These are phyloP conservation scores for Lithobates sylvaticus DNA, from an alignment of 2,797 vertebrate species.

Conservation along the genomic window DNA sequence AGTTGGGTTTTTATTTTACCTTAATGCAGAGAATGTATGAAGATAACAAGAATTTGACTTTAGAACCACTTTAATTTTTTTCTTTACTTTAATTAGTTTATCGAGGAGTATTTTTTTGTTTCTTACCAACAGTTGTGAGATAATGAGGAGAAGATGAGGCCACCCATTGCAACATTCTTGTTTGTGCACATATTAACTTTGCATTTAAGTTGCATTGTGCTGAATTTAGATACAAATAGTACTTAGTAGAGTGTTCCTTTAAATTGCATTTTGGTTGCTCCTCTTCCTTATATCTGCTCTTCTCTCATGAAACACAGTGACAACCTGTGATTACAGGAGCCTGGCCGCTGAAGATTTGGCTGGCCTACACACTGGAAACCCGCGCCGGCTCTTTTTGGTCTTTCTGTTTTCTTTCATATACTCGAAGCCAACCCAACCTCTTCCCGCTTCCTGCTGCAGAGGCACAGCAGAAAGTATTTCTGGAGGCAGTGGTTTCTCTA, in stretches of 20 bases:
- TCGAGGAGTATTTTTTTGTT: too few species aligned
- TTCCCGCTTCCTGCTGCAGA: constrained; percentile 61
- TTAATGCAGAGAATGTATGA: too few species aligned
- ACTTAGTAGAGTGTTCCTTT: not conserved
- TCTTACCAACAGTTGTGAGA: too few species aligned
- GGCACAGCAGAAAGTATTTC: constrained; percentile 64
- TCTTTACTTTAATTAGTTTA: too few species aligned
- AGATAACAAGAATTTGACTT: too few species aligned
- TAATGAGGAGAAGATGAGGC: too few species aligned
- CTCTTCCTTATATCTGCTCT: not conserved
- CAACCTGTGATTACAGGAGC: constrained; percentile 67
- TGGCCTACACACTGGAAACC: constrained; percentile 51
- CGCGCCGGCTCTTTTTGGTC: constrained; percentile 62
- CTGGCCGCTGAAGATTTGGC: constrained; percentile 73
- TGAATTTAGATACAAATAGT: not conserved
- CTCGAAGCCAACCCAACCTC: constrained; percentile 67
- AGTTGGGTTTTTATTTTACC: too few species aligned
- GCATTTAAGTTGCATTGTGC: too few species aligned
- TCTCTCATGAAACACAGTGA: constrained; percentile 20
- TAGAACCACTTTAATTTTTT: too few species aligned
- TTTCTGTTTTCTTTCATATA: constrained; percentile 52
- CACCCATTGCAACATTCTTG: too few species aligned
- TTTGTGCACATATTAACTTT: too few species aligned
- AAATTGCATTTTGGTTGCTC: not conserved
- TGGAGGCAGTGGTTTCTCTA: constrained; percentile 43